Base-by-base conservation (phyloP, 2,797 vertebrate genomes). In the Rhinophrynus dorsalis region DNA sequence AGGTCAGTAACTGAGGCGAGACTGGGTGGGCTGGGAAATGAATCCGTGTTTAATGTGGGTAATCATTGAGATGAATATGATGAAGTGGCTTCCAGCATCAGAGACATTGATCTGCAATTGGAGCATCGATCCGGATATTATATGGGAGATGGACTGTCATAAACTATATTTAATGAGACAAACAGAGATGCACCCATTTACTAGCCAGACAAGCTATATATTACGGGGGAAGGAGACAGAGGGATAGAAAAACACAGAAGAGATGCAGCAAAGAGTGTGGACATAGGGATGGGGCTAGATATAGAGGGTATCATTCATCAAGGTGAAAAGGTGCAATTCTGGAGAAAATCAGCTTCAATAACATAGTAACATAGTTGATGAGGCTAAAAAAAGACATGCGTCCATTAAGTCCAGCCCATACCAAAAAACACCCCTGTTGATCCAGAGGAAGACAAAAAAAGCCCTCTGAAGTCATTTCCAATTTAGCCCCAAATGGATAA, bases 111-210 rank as follows among this genome's bases (percentile, higher is more conserved):
- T 66, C 61, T 58, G 68, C 44, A 54, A 72, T 72, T 73, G 62
- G 69, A 30, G 55, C 52, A 59, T 73, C 21, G 62, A 73, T 65
- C 47, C 24, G 27, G 26, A 44, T 59, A 44, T 65, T 63, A 65
- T 48, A 65, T 52, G 24, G 50, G 54, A 64, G 51, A 44, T 27
- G 45, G 26, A 21, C 37, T 59, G 61, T 59, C 44, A 73, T 73
- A 73, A 73, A 73, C 61, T 51, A 24, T 44, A 45, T 20, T 27
- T 73, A 73, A 66, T 59, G 61, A 73, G 61, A 66, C 61, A 73
- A 59, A 33, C 54, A 44, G 13, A 10, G 20, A 17, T 65, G 33
- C 61, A 32, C 15, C 42, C 50, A 38, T 18, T 17, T n/a, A n/a
- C n/a, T n/a, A n/a, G n/a, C n/a, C n/a, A n/a, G n/a, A n/a, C n/a